Base-by-base conservation (phyloP, 2,797 vertebrate genomes). In the Micrastur ruficollis region DNA sequence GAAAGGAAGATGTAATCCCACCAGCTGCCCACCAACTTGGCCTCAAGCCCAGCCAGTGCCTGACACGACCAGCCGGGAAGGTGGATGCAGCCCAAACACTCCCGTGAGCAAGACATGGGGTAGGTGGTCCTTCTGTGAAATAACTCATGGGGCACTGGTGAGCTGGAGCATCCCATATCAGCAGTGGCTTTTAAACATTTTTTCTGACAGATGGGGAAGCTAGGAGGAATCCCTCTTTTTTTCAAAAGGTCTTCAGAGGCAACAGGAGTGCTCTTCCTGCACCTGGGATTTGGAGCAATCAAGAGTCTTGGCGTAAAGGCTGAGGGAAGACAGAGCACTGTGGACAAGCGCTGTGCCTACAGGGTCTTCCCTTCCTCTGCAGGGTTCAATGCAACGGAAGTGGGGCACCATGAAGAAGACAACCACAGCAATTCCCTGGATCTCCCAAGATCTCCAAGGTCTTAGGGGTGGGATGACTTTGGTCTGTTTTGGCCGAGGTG, bases 321-420 rank as follows among this genome's bases (percentile, higher is more conserved):
- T 36, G 17, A 73, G 29, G 47, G 34, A 70, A 68, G 72, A 36
- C 19, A 23, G 36, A 79, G 62, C 31, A 23, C 47, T 62, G 36
- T 31, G 52, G 26, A 44, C 19, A 11, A 46, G 49, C 72, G 42
- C 55, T 1, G 1, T 19, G 21, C 47, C 52, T 46, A 19, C 22
- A 19, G 2, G 15, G 27, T 63, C 56, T 81, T 86, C 42, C 55
- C 36, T 71, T 78, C n/a, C 32, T 75, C 56, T 72, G 27, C 49
- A 63, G 40, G 7, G 8, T 34, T 66, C 68, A 83, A 2, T 0
- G 0, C 31, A 81, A 29, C 1, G 2, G 44, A 81, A 76, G 12
- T 32, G 21, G 26, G 44, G 47, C 83, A 47, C 38, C 1, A 0
- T 17, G 61, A 83, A 55, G 55, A 89, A 38, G 79, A 58, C 13